These are phyloP conservation scores for Ophioninae sp. DNA, from an alignment of 2,888 invertebrate genomes.

Conservation along the genomic window DNA sequence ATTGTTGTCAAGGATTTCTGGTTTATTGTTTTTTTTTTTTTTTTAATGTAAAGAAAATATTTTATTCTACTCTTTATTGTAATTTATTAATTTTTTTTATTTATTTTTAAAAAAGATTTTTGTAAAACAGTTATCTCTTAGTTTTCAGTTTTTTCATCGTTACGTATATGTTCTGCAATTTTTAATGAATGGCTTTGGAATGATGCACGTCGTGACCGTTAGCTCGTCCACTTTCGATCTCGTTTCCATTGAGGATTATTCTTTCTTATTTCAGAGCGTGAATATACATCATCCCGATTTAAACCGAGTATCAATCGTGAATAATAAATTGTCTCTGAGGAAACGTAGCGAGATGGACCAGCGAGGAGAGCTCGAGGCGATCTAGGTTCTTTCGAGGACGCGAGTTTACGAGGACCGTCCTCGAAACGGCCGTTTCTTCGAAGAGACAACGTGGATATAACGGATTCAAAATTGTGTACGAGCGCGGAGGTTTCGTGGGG, in stretches of 20 bases:
- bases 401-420: not conserved
- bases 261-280: not conserved
- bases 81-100: too few species aligned
- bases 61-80: too few species aligned
- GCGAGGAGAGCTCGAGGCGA: slow-evolving; percentile 45
- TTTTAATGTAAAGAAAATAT: too few species aligned
- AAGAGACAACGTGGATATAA: not conserved
- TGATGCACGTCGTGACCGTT: not conserved
- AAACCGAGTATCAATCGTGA: slow-evolving; percentile 40
- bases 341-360: slow-evolving; percentile 31
- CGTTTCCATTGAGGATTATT: not conserved
- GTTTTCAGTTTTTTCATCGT: not conserved
- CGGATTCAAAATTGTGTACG: not conserved
- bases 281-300: slow-evolving; percentile 23
- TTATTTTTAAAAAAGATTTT: too few species aligned
- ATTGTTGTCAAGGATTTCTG: too few species aligned
- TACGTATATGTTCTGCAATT: slow-evolving; percentile 7
- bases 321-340: slow-evolving; percentile 57
- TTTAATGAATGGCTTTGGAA: not conserved
- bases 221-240: slow-evolving; percentile 22
- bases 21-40: too few species aligned
- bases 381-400: not conserved
- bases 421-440: not conserved
- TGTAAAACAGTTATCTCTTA: too few species aligned
- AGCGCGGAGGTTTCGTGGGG: slow-evolving; percentile 8